phyloP scores from a whole-genome alignment of 2,888 invertebrate species.

The Salticus scenicus region DNA sequence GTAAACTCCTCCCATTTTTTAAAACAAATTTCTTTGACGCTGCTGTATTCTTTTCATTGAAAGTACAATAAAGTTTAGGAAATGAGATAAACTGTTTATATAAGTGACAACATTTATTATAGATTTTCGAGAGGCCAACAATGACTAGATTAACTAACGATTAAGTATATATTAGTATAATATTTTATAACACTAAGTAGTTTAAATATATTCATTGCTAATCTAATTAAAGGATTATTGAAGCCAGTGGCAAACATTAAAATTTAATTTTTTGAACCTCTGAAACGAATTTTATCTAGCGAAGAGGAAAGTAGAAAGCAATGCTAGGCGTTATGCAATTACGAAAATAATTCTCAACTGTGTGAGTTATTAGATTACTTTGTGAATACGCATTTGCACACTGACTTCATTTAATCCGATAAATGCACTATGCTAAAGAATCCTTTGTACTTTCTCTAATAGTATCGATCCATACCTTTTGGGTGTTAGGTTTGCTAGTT shows the following conservation, averaged over 20 bases:
- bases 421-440: not conserved
- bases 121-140: not conserved
- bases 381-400: not conserved
- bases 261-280: too few species aligned
- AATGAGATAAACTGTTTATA: too few species aligned
- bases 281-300: too few species aligned
- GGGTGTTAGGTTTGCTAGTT: not conserved
- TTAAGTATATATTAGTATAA: not conserved
- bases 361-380: too few species aligned
- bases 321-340: too few species aligned
- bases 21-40: too few species aligned
- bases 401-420: not conserved
- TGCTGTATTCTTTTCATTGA: too few species aligned
- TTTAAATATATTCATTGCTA: not conserved
- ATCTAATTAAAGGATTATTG: not conserved
- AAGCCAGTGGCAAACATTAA: not conserved
- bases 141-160: not conserved
- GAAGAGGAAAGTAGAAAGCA: too few species aligned
- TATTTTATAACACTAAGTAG: slow-evolving; percentile 3
- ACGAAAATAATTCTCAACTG: too few species aligned
- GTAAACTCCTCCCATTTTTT: too few species aligned
- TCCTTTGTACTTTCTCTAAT: slow-evolving; percentile 2
- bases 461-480: not conserved
- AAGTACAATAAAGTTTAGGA: too few species aligned
- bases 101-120: not conserved